Percentiles rank a stretch among this genome's conserved stretches.
Conservation (phyloP, 2,113 vertebrate species). For the Oplegnathus fasciatus region DNA sequence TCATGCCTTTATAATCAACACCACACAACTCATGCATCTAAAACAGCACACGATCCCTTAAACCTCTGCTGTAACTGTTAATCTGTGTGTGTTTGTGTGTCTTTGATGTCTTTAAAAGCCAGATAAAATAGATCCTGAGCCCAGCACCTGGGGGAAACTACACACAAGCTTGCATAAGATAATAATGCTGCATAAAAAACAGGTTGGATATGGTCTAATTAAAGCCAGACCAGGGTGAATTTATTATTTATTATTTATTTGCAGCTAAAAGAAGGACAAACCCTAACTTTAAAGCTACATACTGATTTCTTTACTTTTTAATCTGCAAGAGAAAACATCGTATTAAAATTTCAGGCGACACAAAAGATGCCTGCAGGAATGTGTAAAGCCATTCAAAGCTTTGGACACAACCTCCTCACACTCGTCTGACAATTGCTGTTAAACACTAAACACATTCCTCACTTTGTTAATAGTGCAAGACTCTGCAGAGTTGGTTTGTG, state of each 20-base stretch:
- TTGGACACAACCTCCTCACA: slow-evolving; percentile 62
- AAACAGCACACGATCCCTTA: slow-evolving; percentile 30
- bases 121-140: slow-evolving; percentile 32
- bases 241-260: no score
- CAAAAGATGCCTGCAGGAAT: slow-evolving; percentile 39
- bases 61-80: slow-evolving; percentile 49
- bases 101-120: slow-evolving; percentile 37
- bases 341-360: not conserved
- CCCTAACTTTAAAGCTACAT: not conserved
- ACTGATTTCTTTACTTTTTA: not conserved
- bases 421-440: slow-evolving; percentile 61
- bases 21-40: slow-evolving; percentile 10
- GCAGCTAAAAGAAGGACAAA: not conserved
- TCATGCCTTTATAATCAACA: slow-evolving; percentile 40
- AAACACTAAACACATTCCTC: slow-evolving; percentile 74
- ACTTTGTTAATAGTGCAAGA: slow-evolving; percentile 67
- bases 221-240: not conserved
- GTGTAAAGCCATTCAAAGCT: slow-evolving; percentile 26
- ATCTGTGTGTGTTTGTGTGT: slow-evolving; percentile 14
- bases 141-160: slow-evolving; percentile 25
- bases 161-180: slow-evolving; percentile 12
- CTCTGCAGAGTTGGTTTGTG: slow-evolving; percentile 48
- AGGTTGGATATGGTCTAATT: slow-evolving; percentile 19
- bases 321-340: not conserved
- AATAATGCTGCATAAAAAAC: slow-evolving; percentile 14